phyloP scores from a whole-genome alignment of 2,888 invertebrate species.

The Dichetophora obliterata region DNA sequence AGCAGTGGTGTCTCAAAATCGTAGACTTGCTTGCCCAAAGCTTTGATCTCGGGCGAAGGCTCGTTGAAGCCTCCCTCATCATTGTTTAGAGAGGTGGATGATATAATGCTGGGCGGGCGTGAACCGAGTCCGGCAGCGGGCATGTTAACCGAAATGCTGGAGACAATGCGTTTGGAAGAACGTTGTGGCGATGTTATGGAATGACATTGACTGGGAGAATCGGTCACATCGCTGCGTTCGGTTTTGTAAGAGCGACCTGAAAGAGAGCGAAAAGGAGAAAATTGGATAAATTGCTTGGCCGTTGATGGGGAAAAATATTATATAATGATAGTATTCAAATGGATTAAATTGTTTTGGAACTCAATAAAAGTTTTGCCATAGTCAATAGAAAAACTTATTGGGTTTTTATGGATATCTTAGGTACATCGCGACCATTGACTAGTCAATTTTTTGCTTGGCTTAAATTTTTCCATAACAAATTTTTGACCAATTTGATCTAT shows the following conservation, averaged over 20 bases:
- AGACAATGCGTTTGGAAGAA: constrained; percentile 72
- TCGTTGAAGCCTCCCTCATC: constrained; percentile 82
- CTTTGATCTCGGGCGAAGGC: constrained; percentile 79
- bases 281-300: not conserved
- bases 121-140: constrained; percentile 76
- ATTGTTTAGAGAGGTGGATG: constrained; percentile 73
- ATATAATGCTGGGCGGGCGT: constrained; percentile 78
- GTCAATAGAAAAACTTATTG: too few species aligned
- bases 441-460: too few species aligned
- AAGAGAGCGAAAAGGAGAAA: constrained; percentile 34
- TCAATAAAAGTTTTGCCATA: too few species aligned
- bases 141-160: constrained; percentile 75
- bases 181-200: constrained; percentile 60
- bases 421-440: too few species aligned
- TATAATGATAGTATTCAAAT: too few species aligned
- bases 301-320: too few species aligned
- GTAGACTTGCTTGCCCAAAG: constrained; percentile 70
- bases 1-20: constrained; percentile 54
- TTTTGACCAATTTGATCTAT: too few species aligned
- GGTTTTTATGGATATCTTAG: too few species aligned
- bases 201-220: constrained; percentile 47
- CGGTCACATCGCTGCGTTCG: constrained; percentile 46
- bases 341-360: too few species aligned
- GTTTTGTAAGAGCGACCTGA: constrained; percentile 58
- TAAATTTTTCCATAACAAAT: too few species aligned